Percentiles rank a stretch among this genome's conserved stretches.
These are phyloP conservation scores for Theonella swinhoei DNA, from an alignment of 37 sponge, comb jelly and placozoan species.

Conservation along the genomic window DNA sequence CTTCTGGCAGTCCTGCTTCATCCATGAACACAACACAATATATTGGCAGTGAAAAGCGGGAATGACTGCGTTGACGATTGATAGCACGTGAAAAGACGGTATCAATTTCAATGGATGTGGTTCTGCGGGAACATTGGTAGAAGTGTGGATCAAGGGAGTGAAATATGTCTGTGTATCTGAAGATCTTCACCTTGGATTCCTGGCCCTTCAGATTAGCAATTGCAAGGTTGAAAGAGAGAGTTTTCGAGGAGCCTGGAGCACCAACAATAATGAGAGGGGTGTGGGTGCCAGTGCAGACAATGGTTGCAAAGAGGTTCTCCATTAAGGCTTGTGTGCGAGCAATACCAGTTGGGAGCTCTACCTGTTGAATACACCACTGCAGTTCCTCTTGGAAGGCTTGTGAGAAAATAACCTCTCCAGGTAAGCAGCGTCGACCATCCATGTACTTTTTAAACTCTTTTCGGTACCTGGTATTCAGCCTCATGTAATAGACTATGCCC, in stretches of 20 bases:
- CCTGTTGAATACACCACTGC: slow-evolving; percentile 48
- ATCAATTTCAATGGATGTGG: slow-evolving; percentile 90
- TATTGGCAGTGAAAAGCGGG: slow-evolving; percentile 54
- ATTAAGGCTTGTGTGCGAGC: slow-evolving; percentile 89
- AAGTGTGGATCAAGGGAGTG: slow-evolving; percentile 75
- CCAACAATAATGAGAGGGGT: slow-evolving; percentile 94
- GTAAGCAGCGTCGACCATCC: slow-evolving; percentile 12
- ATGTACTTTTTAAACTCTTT: slow-evolving; percentile 31
- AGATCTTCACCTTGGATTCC: slow-evolving; percentile 67
- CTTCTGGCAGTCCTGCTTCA: slow-evolving; percentile 93
- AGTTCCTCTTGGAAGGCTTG: slow-evolving; percentile 60
- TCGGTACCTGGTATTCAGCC: slow-evolving; percentile 65
- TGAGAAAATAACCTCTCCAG: slow-evolving; percentile 40
- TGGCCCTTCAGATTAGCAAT: slow-evolving; percentile 85
- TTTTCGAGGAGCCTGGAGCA: slow-evolving; percentile 91
- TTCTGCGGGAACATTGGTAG: slow-evolving; percentile 91
- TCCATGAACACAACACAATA: slow-evolving; percentile 95
- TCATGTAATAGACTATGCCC: slow-evolving; percentile 89
- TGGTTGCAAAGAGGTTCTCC: slow-evolving; percentile 91
- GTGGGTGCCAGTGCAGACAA: slow-evolving; percentile 79
- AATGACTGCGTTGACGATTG: slow-evolving; percentile 71
- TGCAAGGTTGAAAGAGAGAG: slow-evolving; percentile 91
- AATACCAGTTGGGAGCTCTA: slow-evolving; percentile 84
- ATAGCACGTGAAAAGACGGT: slow-evolving; percentile 85
- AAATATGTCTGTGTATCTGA: slow-evolving; percentile 66